These are phyloP conservation scores for Macaria notata DNA, from an alignment of 2,888 invertebrate genomes.

Conservation along the genomic window DNA sequence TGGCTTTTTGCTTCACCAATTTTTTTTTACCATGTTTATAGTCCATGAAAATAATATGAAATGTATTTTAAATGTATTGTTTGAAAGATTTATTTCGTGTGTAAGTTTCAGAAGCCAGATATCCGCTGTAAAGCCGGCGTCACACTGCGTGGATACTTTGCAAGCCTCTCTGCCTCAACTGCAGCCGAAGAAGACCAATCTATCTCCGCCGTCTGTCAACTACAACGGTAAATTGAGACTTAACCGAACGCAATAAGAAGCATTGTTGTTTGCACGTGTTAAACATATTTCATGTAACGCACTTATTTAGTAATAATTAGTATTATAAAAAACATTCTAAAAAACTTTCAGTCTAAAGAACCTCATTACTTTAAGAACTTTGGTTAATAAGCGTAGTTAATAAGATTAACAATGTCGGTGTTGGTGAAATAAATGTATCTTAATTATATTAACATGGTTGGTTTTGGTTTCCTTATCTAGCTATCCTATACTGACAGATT, in stretches of 20 bases:
- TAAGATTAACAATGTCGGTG: neutral
- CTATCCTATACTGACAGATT: constrained; percentile 15
- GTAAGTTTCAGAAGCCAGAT: constrained; percentile 46
- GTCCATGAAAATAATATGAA: too few relatives aligned
- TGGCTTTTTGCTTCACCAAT: constrained; percentile 46
- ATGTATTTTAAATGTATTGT: too few relatives aligned
- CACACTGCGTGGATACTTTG: constrained; percentile 68
- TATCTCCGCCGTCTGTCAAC: constrained; percentile 41
- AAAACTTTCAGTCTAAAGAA: too few relatives aligned
- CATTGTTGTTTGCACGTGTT: neutral
- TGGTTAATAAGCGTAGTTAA: neutral
- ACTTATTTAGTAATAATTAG: too few relatives aligned
- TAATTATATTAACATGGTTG: constrained; percentile 25
- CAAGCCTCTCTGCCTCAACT: constrained; percentile 65
- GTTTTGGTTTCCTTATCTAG: constrained; percentile 29
- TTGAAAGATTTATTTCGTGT: neutral
- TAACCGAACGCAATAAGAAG: constrained; percentile 2
- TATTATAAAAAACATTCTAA: too few relatives aligned
- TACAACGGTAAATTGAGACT: constrained; percentile 34
- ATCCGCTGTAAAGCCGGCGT: constrained; percentile 71
- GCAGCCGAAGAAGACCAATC: constrained; percentile 41
- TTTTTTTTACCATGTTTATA: too few relatives aligned
- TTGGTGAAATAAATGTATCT: neutral
- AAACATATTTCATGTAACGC: neutral
- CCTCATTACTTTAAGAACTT: too few relatives aligned